Conservation (phyloP, 2,113 vertebrate species). For the Cynopterus brachyotis region DNA sequence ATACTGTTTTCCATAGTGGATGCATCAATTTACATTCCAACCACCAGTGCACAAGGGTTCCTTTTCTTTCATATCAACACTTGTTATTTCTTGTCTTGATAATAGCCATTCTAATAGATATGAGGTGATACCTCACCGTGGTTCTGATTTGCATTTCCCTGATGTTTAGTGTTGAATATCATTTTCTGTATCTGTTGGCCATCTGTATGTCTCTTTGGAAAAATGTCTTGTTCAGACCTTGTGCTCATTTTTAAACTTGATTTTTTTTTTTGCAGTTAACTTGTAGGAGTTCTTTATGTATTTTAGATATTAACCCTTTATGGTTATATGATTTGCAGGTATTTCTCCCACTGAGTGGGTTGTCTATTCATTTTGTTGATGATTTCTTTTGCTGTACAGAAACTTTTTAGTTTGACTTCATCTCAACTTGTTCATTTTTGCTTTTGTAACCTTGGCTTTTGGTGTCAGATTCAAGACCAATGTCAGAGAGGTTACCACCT, state of each 20-base stretch:
- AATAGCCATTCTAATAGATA: neutral
- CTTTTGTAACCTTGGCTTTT: neutral
- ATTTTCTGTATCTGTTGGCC: neutral
- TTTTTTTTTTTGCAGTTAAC: neutral
- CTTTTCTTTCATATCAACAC: neutral
- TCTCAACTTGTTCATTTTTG: no score
- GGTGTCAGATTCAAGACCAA: neutral
- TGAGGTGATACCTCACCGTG: neutral
- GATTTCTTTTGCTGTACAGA: neutral
- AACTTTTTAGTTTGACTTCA: no score
- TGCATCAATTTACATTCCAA: neutral
- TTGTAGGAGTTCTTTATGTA: neutral
- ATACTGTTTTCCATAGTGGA: no score
- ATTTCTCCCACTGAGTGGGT: neutral
- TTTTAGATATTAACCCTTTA: neutral
- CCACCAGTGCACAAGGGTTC: neutral
- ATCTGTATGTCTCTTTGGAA: neutral
- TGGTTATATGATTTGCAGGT: neutral
- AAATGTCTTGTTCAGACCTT: neutral
- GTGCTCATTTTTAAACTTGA: neutral
- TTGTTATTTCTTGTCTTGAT: neutral
- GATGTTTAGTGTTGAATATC: neutral
- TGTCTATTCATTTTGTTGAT: neutral
- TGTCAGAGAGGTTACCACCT: neutral
- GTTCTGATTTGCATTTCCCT: neutral